Base-by-base conservation (phyloP, 2,113 vertebrate species). In the Propithecus coquereli region DNA sequence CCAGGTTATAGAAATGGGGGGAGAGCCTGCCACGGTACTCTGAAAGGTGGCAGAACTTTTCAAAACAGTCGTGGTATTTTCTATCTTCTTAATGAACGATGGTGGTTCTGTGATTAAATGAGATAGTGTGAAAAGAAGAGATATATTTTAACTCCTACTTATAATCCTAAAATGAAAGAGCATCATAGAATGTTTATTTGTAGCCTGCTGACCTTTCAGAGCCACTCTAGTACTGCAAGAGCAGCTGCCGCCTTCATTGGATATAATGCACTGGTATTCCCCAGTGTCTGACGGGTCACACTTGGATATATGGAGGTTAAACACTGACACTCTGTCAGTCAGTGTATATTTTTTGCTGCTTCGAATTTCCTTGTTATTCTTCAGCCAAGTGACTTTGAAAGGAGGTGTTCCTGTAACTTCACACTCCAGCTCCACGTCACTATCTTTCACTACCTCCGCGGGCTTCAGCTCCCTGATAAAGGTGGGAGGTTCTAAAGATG, bases 191-290 rank as follows among this genome's bases (percentile, higher is more conserved):
- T 8, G 32, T 47, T 82, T 65, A 1, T 82, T 22, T 54, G 43
- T 30, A 23, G 79, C 40, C 20, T 18, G 6, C 54, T 98, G 98
- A 99, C 99, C 99, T 99, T 99, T 99, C 94, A 99, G 99, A 88
- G 94, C 98, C 23, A 99, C 98, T 25, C 97, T 98, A n/a, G 99
- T 98, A 66, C 98, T 99, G 98, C 99, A 99, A 34, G 98, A 99
- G 93, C 99, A 99, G 97, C 99, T 99, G 81, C 99, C 99, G 0
- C 99, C 99, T 98, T 99, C 99, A 23, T 99, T 99, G 95, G 99
- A 97, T 90, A 99, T 98, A 65, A 99, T 98, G 83, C 99, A 99
- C 94, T 99, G 99, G 97, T 99, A 99, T 97, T 99, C 99, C n/a
- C 99, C 99, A 84, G 99, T 98, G 97, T 99, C 99, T 5, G 99